Base-by-base conservation (phyloP, 2,797 vertebrate species). In the Pseudopleuronectes americanus region DNA sequence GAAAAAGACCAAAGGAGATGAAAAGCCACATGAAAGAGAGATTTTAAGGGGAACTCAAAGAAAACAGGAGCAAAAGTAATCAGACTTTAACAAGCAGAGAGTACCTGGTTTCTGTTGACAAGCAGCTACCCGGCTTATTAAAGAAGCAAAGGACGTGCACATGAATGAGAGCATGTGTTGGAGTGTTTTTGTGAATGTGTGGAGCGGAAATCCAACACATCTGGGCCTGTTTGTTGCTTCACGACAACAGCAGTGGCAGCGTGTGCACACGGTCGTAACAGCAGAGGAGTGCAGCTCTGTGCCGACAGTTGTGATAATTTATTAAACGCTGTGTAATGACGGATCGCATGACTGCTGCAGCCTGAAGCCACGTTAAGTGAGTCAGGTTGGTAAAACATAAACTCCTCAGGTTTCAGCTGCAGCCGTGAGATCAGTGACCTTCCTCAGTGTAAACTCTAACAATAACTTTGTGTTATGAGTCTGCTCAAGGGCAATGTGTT, bases 161-260 rank as follows among this genome's bases (percentile, higher is more conserved):
- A 65, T 52, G 53, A 79, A 66, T 47, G 12, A 61, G 58, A 41
- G 48, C 38, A 22, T 53, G 77, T 64, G 70, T 60, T n/a, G 19
- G 22, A 8, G 51, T 36, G 67, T 60, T 57, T 43, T 61, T 24
- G 53, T 33, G 17, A 43, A 57, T 52, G 64, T 43, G 52, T 61
- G 36, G 38, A 8, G 57, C 8, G 14, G 59, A 60, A 61, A 45
- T 51, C 55, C 57, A 69, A 41, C 84, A 87, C 85, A 87, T 79
- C 74, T 83, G 81, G 80, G 76, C 49, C 68, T 73, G 74, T 77
- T 76, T 61, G 73, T 65, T 59, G 56, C 68, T 72, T 76, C 49
- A 66, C 63, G 77, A 79, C 57, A 81, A 64, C 66, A 75, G 52
- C 60, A 58, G 16, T 71, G 63, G 51, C 58, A 59, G 21, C 3